These are phyloP conservation scores for Antitype chi DNA, from an alignment of 2,888 invertebrate species.

Conservation along the genomic window DNA sequence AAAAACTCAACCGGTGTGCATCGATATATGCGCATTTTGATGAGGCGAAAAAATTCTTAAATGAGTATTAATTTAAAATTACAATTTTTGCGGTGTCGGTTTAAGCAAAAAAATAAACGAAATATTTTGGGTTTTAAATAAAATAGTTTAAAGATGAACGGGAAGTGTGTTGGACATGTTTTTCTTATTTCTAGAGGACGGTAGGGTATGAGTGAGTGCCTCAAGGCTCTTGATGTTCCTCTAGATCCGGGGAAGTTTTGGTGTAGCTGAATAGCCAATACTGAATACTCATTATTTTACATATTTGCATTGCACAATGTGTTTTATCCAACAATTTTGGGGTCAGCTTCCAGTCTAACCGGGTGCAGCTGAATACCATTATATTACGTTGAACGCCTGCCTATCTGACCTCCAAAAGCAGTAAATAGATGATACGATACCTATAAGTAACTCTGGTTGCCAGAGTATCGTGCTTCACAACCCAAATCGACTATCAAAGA, in stretches of 20 bases:
- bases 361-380: too few species aligned
- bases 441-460: too few species aligned
- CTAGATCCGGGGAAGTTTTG: neutral
- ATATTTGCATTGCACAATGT: too few species aligned
- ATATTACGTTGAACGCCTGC: too few species aligned
- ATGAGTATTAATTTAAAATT: slow-evolving; percentile 82
- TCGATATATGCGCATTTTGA: slow-evolving; percentile 81
- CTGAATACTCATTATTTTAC: too few species aligned
- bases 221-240: neutral
- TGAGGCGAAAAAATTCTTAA: slow-evolving; percentile 78
- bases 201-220: slow-evolving; percentile 8
- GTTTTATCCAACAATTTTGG: too few species aligned
- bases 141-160: slow-evolving; percentile 62
- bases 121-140: slow-evolving; percentile 62
- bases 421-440: too few species aligned
- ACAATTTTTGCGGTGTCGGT: slow-evolving; percentile 70
- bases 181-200: slow-evolving; percentile 50
- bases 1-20: slow-evolving; percentile 63
- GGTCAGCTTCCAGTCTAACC: too few species aligned
- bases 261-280: neutral
- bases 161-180: slow-evolving; percentile 47
- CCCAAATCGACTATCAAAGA: too few species aligned
- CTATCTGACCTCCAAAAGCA: too few species aligned
- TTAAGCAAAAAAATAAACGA: slow-evolving; percentile 61
- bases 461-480: too few species aligned